Base-by-base conservation (phyloP, 2,888 invertebrate species). In the Synanthedon vespiformis region DNA sequence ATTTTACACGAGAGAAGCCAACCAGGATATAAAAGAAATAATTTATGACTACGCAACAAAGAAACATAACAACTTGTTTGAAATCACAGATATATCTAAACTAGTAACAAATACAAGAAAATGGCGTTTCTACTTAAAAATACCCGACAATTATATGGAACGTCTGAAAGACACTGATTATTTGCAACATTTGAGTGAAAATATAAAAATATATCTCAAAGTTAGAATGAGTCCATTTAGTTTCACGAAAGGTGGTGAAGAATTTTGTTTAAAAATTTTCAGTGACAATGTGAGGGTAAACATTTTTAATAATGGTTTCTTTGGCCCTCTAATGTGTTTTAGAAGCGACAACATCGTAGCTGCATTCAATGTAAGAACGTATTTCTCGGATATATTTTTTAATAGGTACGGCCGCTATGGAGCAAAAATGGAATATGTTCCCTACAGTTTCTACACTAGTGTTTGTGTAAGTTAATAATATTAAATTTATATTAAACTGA, bases 301-400 rank as follows among this genome's bases (percentile, higher is more conserved):
- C 51, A 65, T 83, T 50, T 49, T 69, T 22, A 69, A 72, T 54
- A 77, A 82, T 65, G 73, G 74, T 5, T 74, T 77, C 51, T 64
- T 71, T 1, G 58, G 57, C 14, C 70, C 72, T 0, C 40, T 68
- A 8, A 51, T 86, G 11, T 78, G 67, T 57, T 53, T 86, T 1
- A 61, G 68, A 0, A 62, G 79, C 56, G 41, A 12, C 3, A 72
- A 80, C 65, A 49, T 70, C 5, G 59, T 62, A 48, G 56, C 72
- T 41, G 71, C 72, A 27, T 60, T 67, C 6, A 62, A 72, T 59
- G 60, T 85, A 1, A 69, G 78, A 34, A 77, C 77, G 55, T 80
- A 79, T 53, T 72, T 80, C 40, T 68, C 77, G 0, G 65, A 67
- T 52, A 55, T 83, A 40, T 57, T 81, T 13, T 69, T 77, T 57